A percentile compares a stretch with the other conserved stretches of the same genome.
Evolutionary conservation across 1,140 invertebrate genomes (phyloP).

Genomic region (Lysiphlebus fabarum): DNA sequence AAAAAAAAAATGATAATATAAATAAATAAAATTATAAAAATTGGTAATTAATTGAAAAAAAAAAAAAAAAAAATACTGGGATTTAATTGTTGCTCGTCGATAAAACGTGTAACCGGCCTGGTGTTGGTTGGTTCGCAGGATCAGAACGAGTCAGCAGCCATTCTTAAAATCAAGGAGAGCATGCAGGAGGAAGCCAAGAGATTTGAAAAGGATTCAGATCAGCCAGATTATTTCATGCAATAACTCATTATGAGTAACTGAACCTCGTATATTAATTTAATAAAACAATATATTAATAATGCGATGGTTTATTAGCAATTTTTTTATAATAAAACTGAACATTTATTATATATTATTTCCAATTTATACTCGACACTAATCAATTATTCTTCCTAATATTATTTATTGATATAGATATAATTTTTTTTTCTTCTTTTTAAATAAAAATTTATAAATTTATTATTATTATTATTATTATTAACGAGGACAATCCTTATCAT

Average conservation of each 20-base stretch:
- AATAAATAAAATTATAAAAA: not conserved
- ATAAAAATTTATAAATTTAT: not conserved
- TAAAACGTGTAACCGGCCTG: slow-evolving; percentile 54
- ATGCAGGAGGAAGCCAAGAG: slow-evolving; percentile 99
- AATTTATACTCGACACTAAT: not conserved
- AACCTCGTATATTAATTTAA: slow-evolving; percentile 44
- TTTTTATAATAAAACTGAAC: slow-evolving; percentile 2
- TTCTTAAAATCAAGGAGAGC: slow-evolving; percentile 99
- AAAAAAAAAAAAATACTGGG: slow-evolving; percentile 27
- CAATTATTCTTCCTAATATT: not conserved
- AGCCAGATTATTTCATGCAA: slow-evolving; percentile 95
- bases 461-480: too few relatives aligned
- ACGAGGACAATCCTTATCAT: not conserved
- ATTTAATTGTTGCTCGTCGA: slow-evolving; percentile 55
- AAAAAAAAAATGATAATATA: slow-evolving; percentile 14
- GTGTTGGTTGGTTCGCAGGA: slow-evolving; percentile 75
- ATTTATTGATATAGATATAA: too few relatives aligned
- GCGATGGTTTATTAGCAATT: slow-evolving; percentile 16
- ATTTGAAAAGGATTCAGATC: slow-evolving; percentile 97
- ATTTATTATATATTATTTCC: not conserved
- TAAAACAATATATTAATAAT: slow-evolving; percentile 17
- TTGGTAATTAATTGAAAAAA: slow-evolving; percentile 9
- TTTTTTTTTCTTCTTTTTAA: not conserved
- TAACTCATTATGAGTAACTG: slow-evolving; percentile 59
- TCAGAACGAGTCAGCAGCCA: slow-evolving; percentile 97